phyloP scores from a whole-genome alignment of 2,113 vertebrate genomes.

The Clupea harengus region DNA sequence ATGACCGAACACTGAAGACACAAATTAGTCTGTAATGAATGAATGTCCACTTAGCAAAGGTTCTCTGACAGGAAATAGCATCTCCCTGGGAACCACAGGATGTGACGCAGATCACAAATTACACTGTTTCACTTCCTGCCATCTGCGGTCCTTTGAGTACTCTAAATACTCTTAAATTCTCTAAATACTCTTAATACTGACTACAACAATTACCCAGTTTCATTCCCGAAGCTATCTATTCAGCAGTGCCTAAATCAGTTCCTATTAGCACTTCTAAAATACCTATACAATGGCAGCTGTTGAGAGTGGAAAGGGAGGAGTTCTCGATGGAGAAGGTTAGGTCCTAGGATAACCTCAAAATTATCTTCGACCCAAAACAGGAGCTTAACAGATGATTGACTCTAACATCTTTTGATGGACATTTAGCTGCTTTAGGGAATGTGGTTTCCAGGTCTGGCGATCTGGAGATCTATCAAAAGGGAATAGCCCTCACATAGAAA shows the following conservation, averaged over 20 bases:
- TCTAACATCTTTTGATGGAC: background rate
- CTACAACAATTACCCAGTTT: background rate
- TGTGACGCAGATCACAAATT: constrained; percentile 27
- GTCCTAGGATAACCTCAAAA: background rate
- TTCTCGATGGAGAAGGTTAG: no score
- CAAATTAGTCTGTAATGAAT: background rate
- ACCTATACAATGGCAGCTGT: no score
- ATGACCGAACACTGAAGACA: background rate
- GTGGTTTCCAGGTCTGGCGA: background rate
- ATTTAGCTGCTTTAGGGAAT: background rate
- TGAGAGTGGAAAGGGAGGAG: no score
- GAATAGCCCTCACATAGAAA: background rate
- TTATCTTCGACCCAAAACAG: background rate
- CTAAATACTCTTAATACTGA: background rate
- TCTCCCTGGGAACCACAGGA: constrained; percentile 41
- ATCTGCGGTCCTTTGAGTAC: background rate
- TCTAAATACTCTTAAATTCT: background rate
- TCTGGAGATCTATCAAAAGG: background rate
- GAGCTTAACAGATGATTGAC: background rate
- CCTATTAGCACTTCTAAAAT: no score
- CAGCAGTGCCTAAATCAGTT: background rate
- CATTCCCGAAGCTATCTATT: background rate
- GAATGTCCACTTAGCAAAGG: background rate
- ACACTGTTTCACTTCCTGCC: constrained; percentile 44
- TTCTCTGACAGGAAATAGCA: constrained; percentile 36